Conservation (phyloP, 2,113 vertebrate genomes). For the Zosterops japonicus region DNA sequence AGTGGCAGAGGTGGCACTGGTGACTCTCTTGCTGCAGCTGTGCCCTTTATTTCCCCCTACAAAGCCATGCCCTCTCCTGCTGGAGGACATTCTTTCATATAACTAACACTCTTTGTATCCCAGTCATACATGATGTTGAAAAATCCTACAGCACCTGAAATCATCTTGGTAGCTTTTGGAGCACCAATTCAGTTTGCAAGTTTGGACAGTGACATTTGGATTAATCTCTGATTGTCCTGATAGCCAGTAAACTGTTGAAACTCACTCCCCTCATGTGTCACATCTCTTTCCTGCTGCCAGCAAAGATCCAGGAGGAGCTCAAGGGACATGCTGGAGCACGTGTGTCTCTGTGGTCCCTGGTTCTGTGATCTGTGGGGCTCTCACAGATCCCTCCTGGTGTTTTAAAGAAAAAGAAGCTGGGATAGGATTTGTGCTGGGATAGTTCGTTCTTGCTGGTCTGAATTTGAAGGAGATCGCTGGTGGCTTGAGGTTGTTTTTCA, state of each 20-base stretch:
- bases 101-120: neutral
- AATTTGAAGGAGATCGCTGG: neutral
- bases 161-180: neutral
- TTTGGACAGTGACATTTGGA: neutral
- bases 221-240: neutral
- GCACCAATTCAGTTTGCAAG: neutral
- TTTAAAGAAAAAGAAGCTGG: neutral
- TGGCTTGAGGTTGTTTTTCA: neutral
- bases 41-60: neutral
- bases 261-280: neutral
- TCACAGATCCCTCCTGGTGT: neutral
- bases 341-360: neutral
- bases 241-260: neutral
- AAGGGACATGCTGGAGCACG: neutral
- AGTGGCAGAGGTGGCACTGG: neutral
- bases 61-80: neutral
- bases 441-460: neutral
- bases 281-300: neutral
- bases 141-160: neutral
- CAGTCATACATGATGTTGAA: accelerated
- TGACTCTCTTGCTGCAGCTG: accelerated
- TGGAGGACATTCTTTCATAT: neutral
- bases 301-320: neutral
- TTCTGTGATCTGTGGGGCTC: neutral
- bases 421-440: neutral